These are phyloP conservation scores for Ceratoteleas bidentatus DNA, from an alignment of 1,140 invertebrate genomes.

Conservation along the genomic window DNA sequence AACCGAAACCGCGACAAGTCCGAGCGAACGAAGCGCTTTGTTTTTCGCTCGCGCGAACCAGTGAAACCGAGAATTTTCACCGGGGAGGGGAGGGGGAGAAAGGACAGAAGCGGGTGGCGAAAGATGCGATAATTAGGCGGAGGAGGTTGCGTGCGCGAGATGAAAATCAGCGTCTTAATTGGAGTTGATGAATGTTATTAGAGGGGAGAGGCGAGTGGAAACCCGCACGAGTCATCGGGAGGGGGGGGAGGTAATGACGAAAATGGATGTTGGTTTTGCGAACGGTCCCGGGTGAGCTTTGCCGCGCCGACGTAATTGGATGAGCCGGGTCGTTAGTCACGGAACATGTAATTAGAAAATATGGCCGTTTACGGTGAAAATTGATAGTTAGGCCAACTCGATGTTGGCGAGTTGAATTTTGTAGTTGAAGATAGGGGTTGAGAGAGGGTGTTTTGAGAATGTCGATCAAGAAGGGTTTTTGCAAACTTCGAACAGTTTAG, in stretches of 20 bases:
- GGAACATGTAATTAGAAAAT: no score
- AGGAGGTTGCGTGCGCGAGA: slow-evolving; percentile 16
- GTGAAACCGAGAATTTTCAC: slow-evolving; percentile 55
- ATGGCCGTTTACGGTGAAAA: no score
- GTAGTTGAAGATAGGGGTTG: no score
- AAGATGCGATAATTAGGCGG: slow-evolving; percentile 23
- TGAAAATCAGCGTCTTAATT: slow-evolving; percentile 46
- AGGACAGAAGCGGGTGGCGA: background rate
- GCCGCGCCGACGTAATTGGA: no score
- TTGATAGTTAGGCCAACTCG: no score
- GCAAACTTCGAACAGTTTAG: no score
- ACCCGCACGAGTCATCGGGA: background rate
- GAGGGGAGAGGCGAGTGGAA: background rate
- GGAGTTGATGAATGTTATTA: slow-evolving; percentile 29
- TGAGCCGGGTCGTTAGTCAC: no score
- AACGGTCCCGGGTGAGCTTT: no score
- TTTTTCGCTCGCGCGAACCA: slow-evolving; percentile 42
- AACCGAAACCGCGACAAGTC: slow-evolving; percentile 50
- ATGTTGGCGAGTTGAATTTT: no score
- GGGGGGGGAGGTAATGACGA: background rate
- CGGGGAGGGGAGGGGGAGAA: background rate
- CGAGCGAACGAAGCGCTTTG: slow-evolving; percentile 29
- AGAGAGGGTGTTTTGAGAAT: no score
- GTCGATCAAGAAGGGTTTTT: no score
- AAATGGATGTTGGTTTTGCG: background rate